Base-by-base conservation (phyloP, 2,113 vertebrate species). In the Campylomormyrus tamandua region DNA sequence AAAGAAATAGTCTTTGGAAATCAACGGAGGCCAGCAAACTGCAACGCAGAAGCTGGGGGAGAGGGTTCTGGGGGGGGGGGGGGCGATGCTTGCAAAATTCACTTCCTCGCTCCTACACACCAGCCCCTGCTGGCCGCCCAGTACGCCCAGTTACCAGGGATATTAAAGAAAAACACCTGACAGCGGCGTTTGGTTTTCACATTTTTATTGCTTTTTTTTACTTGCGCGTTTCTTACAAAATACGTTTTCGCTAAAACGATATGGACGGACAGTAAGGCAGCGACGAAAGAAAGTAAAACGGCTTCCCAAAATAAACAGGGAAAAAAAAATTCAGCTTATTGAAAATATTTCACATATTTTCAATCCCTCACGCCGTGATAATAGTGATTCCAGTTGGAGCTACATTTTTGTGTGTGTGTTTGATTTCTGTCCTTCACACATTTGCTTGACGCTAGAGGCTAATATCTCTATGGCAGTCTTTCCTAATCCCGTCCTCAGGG, bases 261-360 rank as follows among this genome's bases (percentile, higher is more conserved):
- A 91, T 46, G 31, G 35, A 45, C 56, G 6, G 8, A 42, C 21
- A 91, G 84, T 86, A 39, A 83, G 91, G 87, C 74, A 80, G 74
- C 74, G n/a, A 42, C 46, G 5, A 92, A 87, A 90, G 2, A 91
- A 56, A 92, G 93, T 53, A 94, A 83, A 92, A 87, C 31, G 88
- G 91, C 91, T 94, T 96, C 95, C 95, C 96, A 93, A 94, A 96
- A 93, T 93, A 92, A 96, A 95, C 91, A 94, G 95, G 95, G 95
- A 95, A 95, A 94, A 89, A 42, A 93, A 90, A 93, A 91, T 91
- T 92, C 92, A 92, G 70, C 35, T 80, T 80, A 95, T 94, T 53
- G 92, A 96, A 95, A 95, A 95, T 93, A 94, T 91, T 92, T 91
- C 88, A 88, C 90, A 94, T 91, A 93, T 95, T 93, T 94, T 95